Conservation (phyloP, 1,140 invertebrate species). For the Leptinotarsa lineolata region DNA sequence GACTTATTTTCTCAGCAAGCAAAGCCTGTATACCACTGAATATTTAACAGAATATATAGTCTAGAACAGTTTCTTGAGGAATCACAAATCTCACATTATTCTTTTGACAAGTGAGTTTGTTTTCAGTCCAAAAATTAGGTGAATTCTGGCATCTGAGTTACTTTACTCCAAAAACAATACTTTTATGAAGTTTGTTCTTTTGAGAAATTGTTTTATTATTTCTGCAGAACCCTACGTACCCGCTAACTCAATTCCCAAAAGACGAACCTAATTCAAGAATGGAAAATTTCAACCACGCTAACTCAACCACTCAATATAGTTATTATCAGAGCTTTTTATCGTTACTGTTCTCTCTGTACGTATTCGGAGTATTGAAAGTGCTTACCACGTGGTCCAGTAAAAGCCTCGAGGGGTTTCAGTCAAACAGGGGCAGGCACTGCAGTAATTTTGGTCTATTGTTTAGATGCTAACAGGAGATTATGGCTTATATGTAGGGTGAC, state of each 20-base stretch:
- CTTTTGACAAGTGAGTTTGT: no score
- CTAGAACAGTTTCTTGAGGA: no score
- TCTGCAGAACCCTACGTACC: no score
- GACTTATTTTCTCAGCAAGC: no score
- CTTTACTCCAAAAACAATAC: no score
- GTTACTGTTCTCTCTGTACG: neutral
- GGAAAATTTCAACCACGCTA: neutral
- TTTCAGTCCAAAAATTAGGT: no score
- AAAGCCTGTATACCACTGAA: no score
- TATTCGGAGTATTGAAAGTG: neutral
- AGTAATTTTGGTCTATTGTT: constrained; percentile 19
- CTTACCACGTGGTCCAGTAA: constrained; percentile 2
- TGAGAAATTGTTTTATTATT: no score
- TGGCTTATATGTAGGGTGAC: constrained; percentile 11
- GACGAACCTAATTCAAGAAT: neutral
- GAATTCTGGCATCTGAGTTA: no score
- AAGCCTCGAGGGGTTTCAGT: constrained; percentile 6
- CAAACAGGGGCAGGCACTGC: neutral
- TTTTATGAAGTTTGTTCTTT: no score
- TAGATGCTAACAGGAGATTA: constrained; percentile 19
- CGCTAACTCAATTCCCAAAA: neutral
- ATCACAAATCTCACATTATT: no score
- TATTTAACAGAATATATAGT: no score
- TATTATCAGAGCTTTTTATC: constrained; percentile 16
- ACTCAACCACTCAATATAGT: neutral